phyloP scores from a whole-genome alignment of 2,113 vertebrate genomes.

The Solenodon paradoxus region DNA sequence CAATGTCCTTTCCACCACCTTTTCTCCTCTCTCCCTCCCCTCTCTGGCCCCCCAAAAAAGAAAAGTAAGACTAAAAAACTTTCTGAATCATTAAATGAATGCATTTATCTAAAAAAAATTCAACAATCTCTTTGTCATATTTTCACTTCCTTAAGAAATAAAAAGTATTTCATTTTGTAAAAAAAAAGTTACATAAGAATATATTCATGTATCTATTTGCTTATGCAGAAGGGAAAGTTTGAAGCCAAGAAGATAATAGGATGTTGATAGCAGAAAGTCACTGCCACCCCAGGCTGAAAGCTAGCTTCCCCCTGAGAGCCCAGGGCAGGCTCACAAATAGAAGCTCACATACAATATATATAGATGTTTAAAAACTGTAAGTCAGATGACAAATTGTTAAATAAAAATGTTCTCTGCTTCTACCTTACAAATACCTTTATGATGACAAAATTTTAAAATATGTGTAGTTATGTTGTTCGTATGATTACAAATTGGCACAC shows the following conservation, averaged over 20 bases:
- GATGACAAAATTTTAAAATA: conserved; percentile 8
- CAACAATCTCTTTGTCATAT: too few relatives aligned
- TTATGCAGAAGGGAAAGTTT: background rate
- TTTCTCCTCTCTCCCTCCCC: too few relatives aligned
- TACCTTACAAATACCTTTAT: conserved; percentile 9
- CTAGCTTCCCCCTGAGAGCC: background rate
- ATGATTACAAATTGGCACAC: background rate
- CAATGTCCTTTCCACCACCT: too few relatives aligned
- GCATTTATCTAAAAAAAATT: too few relatives aligned
- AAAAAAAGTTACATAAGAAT: background rate
- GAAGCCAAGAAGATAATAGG: background rate
- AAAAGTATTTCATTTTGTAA: too few relatives aligned
- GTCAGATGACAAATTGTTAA: conserved; percentile 2
- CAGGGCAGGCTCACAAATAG: background rate
- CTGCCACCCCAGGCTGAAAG: background rate
- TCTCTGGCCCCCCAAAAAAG: too few relatives aligned
- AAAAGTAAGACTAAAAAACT: too few relatives aligned
- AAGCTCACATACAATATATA: background rate
- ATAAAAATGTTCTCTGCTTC: background rate
- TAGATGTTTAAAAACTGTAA: background rate
- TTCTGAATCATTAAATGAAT: too few relatives aligned
- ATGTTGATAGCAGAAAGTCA: background rate
- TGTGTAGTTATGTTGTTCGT: background rate
- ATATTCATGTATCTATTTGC: background rate
- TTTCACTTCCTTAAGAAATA: too few relatives aligned